These are phyloP conservation scores for Triplophysa dalaica DNA, from an alignment of 2,113 vertebrate genomes.

Conservation along the genomic window DNA sequence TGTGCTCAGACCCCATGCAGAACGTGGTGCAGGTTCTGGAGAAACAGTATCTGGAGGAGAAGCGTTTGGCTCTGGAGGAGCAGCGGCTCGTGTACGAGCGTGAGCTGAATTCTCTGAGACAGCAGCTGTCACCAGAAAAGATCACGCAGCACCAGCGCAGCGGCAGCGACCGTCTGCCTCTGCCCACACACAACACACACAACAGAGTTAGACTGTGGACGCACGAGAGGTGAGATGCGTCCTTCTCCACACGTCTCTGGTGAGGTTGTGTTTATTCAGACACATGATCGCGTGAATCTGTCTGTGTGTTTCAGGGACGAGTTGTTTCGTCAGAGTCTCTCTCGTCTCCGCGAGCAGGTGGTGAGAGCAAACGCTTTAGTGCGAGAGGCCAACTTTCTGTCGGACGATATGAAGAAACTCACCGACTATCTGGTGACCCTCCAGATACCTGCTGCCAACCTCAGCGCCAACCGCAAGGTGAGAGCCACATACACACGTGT, in stretches of 20 bases:
- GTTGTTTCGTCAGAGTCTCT: slow-evolving; percentile 92
- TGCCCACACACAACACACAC: slow-evolving; percentile 79
- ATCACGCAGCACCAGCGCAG: slow-evolving; percentile 77
- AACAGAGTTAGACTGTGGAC: slow-evolving; percentile 90
- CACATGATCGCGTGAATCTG: too few species aligned
- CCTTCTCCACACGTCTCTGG: background rate
- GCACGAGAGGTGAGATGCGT: slow-evolving; percentile 83
- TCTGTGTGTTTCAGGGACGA: slow-evolving; percentile 80
- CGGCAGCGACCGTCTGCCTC: slow-evolving; percentile 80
- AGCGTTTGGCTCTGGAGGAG: slow-evolving; percentile 90
- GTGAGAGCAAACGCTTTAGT: slow-evolving; percentile 94
- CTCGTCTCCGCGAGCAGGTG: slow-evolving; percentile 92
- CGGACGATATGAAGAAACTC: slow-evolving; percentile 92
- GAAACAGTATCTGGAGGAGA: slow-evolving; percentile 96
- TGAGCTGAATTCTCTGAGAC: slow-evolving; percentile 88
- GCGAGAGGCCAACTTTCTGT: slow-evolving; percentile 94
- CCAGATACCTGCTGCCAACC: slow-evolving; percentile 95
- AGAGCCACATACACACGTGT: slow-evolving; percentile 36
- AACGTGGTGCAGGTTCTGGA: slow-evolving; percentile 93
- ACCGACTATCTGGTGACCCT: slow-evolving; percentile 98
- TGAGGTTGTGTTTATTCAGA: too few species aligned
- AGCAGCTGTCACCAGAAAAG: slow-evolving; percentile 91
- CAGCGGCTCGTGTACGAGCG: slow-evolving; percentile 95
- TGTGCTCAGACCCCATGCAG: slow-evolving; percentile 86
- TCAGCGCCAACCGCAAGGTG: slow-evolving; percentile 98